phyloP scores from a whole-genome alignment of 2,888 invertebrate genomes.

The Theretra japonica region DNA sequence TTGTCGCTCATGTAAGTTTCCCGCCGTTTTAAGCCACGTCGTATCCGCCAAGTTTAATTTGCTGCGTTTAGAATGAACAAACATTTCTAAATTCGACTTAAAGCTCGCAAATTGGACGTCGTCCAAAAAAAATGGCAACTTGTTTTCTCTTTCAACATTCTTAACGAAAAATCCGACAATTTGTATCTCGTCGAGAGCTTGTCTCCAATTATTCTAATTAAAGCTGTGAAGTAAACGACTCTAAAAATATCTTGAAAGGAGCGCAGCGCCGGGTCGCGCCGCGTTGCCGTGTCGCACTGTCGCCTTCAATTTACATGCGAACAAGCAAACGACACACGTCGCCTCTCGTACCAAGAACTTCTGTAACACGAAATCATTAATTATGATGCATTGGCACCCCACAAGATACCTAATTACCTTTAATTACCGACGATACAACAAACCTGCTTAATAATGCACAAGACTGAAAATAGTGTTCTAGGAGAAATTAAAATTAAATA shows the following conservation, averaged over 20 bases:
- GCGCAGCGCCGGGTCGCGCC: background rate
- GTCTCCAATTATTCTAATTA: constrained; percentile 28
- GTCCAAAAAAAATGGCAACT: constrained; percentile 3
- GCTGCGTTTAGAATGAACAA: constrained; percentile 16
- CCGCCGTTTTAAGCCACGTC: background rate
- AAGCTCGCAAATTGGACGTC: constrained; percentile 23
- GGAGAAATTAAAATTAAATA: no score
- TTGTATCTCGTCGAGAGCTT: constrained; percentile 25
- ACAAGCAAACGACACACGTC: constrained; percentile 10
- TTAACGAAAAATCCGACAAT: constrained; percentile 22
- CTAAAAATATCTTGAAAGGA: constrained; percentile 26
- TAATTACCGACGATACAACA: no score
- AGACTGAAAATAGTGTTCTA: no score
- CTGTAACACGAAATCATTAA: no score
- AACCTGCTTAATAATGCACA: no score
- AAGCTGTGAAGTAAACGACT: constrained; percentile 27
- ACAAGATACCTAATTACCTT: no score
- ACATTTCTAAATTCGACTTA: constrained; percentile 8
- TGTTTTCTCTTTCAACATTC: constrained; percentile 24
- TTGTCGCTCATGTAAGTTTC: constrained; percentile 17
- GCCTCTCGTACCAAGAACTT: background rate
- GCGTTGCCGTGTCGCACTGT: background rate
- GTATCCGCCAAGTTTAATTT: background rate
- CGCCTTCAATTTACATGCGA: constrained; percentile 23
- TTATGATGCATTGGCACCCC: no score